Conservation (phyloP, 2,888 invertebrate genomes). For the Catocala sponsa region DNA sequence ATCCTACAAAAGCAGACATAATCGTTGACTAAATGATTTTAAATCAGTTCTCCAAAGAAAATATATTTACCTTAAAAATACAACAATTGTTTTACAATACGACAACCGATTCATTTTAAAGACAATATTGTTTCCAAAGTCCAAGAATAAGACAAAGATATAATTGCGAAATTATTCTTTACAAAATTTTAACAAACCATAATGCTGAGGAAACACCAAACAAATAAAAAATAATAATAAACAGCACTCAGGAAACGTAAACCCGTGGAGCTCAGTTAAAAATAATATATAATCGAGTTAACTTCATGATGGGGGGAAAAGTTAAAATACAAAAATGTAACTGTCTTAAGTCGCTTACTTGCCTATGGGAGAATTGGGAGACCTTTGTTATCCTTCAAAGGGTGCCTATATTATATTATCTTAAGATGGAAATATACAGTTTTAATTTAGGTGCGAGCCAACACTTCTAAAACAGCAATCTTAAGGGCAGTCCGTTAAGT, state of each 20-base stretch:
- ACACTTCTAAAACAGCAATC: not conserved
- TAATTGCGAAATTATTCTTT: no score
- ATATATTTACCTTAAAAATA: no score
- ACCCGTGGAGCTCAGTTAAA: conserved; percentile 15
- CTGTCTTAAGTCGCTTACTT: conserved; percentile 54
- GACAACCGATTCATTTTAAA: no score
- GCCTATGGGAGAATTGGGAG: conserved; percentile 48
- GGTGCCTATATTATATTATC: conserved; percentile 57
- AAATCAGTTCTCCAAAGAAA: no score
- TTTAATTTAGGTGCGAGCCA: not conserved
- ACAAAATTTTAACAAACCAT: conserved; percentile 1
- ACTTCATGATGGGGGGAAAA: conserved; percentile 31
- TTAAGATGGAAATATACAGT: conserved; percentile 13
- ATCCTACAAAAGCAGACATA: no score
- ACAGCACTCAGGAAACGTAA: not conserved
- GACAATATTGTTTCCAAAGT: no score
- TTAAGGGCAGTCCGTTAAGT: not conserved
- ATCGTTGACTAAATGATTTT: no score
- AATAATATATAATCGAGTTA: conserved; percentile 23
- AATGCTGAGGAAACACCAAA: not conserved
- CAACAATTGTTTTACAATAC: no score
- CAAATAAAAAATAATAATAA: not conserved
- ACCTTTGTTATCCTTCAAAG: conserved; percentile 60
- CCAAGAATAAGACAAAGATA: no score
- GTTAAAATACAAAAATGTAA: conserved; percentile 42